phyloP scores from a whole-genome alignment of 2,113 vertebrate species.

The Shinisaurus crocodilurus region DNA sequence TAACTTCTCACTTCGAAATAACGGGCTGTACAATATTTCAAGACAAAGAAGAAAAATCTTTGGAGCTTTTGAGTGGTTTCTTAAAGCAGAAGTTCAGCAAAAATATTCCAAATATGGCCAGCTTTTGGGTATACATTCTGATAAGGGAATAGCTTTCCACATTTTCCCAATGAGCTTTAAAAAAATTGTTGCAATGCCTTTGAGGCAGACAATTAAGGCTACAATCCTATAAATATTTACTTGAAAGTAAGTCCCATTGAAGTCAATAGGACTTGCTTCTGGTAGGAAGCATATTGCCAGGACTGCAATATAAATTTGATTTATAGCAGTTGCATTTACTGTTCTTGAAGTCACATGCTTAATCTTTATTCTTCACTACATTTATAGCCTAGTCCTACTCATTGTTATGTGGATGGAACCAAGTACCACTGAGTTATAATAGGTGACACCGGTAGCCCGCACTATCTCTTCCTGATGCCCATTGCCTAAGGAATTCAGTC shows the following conservation, averaged over 20 bases:
- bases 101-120: neutral
- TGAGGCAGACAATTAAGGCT: neutral
- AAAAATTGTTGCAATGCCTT: neutral
- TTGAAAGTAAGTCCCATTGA: too few relatives aligned
- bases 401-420: neutral
- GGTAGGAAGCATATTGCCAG: too few relatives aligned
- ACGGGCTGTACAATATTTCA: neutral
- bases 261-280: too few relatives aligned
- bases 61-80: constrained; percentile 1
- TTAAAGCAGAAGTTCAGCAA: neutral
- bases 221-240: too few relatives aligned
- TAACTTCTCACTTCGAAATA: neutral
- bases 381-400: neutral
- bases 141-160: neutral
- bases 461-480: neutral
- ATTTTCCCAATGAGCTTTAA: constrained; percentile 5
- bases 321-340: neutral
- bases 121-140: neutral
- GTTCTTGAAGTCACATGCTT: neutral
- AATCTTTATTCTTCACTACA: neutral
- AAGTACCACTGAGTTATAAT: neutral
- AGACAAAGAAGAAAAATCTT: neutral
- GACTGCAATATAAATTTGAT: neutral
- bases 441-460: neutral
- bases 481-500: neutral